Base-by-base conservation (phyloP, 2,797 vertebrate genomes). In the Clarias pachynema region DNA sequence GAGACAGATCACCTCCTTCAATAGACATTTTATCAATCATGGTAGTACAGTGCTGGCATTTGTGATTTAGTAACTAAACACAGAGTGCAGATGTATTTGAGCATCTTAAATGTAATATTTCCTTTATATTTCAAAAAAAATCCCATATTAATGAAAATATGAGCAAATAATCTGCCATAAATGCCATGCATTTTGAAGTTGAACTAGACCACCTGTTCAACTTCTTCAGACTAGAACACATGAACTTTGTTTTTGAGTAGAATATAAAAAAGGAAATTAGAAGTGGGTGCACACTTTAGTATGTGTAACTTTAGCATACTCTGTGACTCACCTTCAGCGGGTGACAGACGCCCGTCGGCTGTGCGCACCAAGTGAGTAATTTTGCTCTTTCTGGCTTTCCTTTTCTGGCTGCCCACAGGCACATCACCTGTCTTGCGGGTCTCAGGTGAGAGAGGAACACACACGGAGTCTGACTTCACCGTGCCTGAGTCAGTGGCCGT, bases 351-450 rank as follows among this genome's bases (percentile, higher is more conserved):
- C 87, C 98, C 97, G 85, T 99, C 97, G 69, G 97, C 96, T 79
- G 96, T 96, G 91, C 98, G 96, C 88, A 99, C 97, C 88, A 99
- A 96, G 91, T 99, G 98, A 5, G 98, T 99, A 91, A 99, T 99
- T 95, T 99, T 99, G 89, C 95, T 97, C 95, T 98, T 99, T 87
- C 98, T 96, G 22, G 98, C 98, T 96, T 99, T 99, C 91, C 98
- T 97, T 89, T 99, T 99, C 94, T 99, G 98, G 95, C 98, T 99
- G 89, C 98, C 98, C 85, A 99, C 98, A 91, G 98, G 95, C 89
- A 96, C 96, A 88, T 98, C 97, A 89, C 96, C 95, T 31, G 89
- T 90, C 90, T 96, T 96, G 90, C 94, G 93, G 89, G 94, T 89
- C 83, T 97, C 97, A 90, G 95, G 94, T 94, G 95, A 94, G 91